phyloP scores from a whole-genome alignment of 2,113 vertebrate genomes.

The Caracal caracal region DNA sequence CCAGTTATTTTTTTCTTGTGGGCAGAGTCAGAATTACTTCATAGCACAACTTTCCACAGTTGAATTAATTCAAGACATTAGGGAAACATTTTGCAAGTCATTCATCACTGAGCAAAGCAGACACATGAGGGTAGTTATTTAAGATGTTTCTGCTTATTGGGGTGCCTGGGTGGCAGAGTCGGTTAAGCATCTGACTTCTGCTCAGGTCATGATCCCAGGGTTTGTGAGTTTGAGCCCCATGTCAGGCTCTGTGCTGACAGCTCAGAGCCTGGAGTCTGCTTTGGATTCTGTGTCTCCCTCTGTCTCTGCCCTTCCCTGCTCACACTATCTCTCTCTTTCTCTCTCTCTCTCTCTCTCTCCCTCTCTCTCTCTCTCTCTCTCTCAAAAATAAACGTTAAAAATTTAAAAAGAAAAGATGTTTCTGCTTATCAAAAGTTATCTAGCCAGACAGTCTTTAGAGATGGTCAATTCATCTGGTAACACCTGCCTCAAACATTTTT shows the following conservation, averaged over 20 bases:
- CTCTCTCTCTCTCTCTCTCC: no score
- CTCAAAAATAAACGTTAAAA: no score
- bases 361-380: no score
- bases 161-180: no score
- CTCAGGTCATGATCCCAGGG: no score
- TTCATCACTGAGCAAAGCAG: not conserved
- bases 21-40: not conserved
- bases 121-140: not conserved
- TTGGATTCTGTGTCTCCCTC: no score
- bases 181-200: no score
- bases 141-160: not conserved
- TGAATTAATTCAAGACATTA: not conserved
- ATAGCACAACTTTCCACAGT: not conserved
- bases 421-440: not conserved
- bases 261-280: no score
- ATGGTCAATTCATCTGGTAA: not conserved
- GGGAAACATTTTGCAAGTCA: not conserved
- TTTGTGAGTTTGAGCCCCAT: no score
- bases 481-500: not conserved
- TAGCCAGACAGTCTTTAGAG: not conserved
- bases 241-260: no score
- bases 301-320: no score
- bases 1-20: not conserved
- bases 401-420: not conserved
- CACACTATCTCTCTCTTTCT: no score